A percentile compares a stretch with the other conserved stretches of the same genome.
phyloP scores from a whole-genome alignment of 2,113 vertebrate genomes.

The Saguinus midas region DNA sequence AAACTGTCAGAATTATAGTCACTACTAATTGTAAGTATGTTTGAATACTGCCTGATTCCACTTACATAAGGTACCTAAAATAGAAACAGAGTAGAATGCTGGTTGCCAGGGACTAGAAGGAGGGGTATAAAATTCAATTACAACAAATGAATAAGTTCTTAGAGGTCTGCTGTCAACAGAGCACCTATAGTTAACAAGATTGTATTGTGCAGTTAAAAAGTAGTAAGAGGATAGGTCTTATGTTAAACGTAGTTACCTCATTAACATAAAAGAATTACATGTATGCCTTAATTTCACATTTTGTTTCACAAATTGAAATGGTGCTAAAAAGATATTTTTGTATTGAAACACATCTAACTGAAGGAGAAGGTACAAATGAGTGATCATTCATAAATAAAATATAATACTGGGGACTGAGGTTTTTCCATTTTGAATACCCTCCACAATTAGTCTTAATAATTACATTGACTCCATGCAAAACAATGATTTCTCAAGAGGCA shows the following conservation, averaged over 20 bases:
- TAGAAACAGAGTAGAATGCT: not conserved
- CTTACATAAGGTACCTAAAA: not conserved
- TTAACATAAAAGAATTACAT: not conserved
- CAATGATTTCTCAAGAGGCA: conserved; percentile 5
- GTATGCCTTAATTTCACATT: not conserved
- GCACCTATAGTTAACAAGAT: not conserved
- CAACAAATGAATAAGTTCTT: not conserved
- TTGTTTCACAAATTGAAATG: not conserved
- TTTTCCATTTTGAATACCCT: not conserved
- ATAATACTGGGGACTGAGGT: not conserved
- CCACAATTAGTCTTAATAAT: not conserved
- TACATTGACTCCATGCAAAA: not conserved
- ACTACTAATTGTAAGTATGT: not conserved
- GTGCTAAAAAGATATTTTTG: not conserved
- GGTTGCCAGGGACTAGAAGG: not conserved
- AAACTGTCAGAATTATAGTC: not conserved
- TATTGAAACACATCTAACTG: not conserved
- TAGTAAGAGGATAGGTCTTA: not conserved
- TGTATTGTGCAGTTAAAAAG: no score
- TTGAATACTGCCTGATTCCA: not conserved
- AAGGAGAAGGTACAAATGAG: not conserved
- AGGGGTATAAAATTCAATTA: not conserved
- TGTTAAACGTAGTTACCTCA: not conserved
- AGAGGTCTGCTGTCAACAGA: not conserved
- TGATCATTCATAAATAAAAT: not conserved